Evolutionary conservation across 2,888 invertebrate species (phyloP), one percentile per base, ranked within the genome.

Genomic region (Reticulitermes lucifugus): DNA sequence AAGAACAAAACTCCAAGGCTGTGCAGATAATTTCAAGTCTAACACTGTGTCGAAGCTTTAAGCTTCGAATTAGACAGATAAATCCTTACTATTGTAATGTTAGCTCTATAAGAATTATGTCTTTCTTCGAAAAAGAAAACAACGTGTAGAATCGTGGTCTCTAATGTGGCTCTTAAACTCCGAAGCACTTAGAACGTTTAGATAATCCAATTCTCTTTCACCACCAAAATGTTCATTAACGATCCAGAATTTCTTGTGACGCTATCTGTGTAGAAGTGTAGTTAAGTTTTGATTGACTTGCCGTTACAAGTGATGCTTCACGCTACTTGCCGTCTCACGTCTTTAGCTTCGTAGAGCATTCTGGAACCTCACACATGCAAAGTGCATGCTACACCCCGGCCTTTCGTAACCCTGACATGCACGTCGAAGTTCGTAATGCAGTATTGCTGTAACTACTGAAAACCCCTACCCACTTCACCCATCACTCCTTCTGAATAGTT

Each of bases 361-460:
- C 55, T 55, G 18, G 65, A 65, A 65, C 65, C 65, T 10, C 65
- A 65, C 65, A 25, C n/a, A 65, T 65, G 65, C 65, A 65, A 10
- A 65, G 9, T 65, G 5, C n/a, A 9, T 55, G 65, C 65, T 25
- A 65, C 25, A n/a, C n/a, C 25, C 65, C 25, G 5, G 6, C 25
- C 65, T 65, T 9, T 55, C n/a, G 2, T 65, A n/a, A 12, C 25
- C 25, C 65, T 65, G 65, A 65, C 65, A 25, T n/a, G 65, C n/a
- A 65, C 65, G 65, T 65, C 65, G 65, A n/a, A 65, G 65, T 65
- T 65, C n/a, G 65, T 65, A 65, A 65, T 65, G 65, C 65, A 65
- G 65, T 65, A 65, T 65, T 65, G n/a, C 65, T 65, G 65, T 65
- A 65, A 65, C 65, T 65, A 65, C 65, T 25, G n/a, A 55, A 55